A percentile compares a stretch with the other conserved stretches of the same genome.
These are phyloP conservation scores for Callocephalon fimbriatum DNA, from an alignment of 2,113 vertebrate species.

Conservation along the genomic window DNA sequence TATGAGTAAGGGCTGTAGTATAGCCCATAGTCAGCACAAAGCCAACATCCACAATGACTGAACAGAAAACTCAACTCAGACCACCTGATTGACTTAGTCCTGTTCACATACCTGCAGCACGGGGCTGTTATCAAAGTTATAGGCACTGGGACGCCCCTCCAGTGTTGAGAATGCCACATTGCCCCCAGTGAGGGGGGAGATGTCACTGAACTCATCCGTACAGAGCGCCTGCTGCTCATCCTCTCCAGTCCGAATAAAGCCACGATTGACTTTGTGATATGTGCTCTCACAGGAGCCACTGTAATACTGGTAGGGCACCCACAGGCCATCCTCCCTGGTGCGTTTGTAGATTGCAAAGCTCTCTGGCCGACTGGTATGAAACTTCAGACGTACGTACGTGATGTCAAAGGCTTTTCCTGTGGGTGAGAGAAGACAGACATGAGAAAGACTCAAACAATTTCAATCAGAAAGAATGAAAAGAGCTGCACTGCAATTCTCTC, in stretches of 20 bases:
- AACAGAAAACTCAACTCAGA: neutral
- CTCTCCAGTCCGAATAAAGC: constrained; percentile 91
- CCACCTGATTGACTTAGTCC: rapidly evolving
- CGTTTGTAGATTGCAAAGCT: constrained; percentile 98
- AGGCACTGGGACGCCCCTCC: constrained; percentile 93
- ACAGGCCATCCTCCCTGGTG: constrained; percentile 82
- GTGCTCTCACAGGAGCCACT: constrained; percentile 97
- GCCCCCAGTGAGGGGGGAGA: constrained; percentile 94
- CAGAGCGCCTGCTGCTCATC: constrained; percentile 95
- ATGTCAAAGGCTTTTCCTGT: constrained; percentile 97
- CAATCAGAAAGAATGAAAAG: neutral
- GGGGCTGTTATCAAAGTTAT: constrained; percentile 96
- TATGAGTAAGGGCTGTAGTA: rapidly evolving
- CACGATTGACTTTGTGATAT: constrained; percentile 82
- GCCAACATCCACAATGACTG: rapidly evolving
- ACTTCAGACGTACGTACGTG: constrained; percentile 95
- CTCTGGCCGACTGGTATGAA: constrained; percentile 96
- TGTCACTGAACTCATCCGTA: constrained; percentile 98
- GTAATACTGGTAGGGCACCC: constrained; percentile 97
- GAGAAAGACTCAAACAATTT: neutral
- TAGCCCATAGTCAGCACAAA: rapidly evolving
- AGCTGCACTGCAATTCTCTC: neutral
- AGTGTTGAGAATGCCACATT: constrained; percentile 97
- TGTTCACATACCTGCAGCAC: constrained; percentile 87
- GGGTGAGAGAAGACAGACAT: neutral